These are phyloP conservation scores for Mamestra configurata DNA, from an alignment of 1,140 invertebrate genomes.

Conservation along the genomic window DNA sequence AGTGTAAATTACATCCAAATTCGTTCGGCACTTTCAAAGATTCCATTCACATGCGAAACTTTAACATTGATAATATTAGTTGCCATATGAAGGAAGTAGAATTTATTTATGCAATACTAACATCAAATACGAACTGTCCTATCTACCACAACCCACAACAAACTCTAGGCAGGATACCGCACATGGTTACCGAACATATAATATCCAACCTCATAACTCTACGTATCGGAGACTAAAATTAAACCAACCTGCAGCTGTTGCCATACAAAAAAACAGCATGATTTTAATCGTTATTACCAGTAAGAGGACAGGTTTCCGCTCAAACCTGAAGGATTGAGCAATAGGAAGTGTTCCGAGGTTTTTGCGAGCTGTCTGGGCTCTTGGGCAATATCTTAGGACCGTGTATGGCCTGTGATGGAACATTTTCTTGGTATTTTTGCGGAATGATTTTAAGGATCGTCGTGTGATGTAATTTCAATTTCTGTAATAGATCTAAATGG, in stretches of 20 bases:
- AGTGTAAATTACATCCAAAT: too few species aligned
- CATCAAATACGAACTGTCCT: neutral
- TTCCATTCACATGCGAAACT: too few species aligned
- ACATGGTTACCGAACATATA: constrained; percentile 5
- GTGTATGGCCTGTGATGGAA: neutral
- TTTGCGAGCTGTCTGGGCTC: neutral
- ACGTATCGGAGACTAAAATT: neutral
- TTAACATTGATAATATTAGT: too few species aligned
- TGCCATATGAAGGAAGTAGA: too few species aligned
- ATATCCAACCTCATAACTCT: constrained; percentile 10
- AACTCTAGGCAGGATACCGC: neutral
- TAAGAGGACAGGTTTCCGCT: constrained; percentile 27
- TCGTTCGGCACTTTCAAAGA: too few species aligned
- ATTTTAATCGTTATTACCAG: neutral
- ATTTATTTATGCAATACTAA: too few species aligned
- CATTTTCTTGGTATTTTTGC: constrained; percentile 31
- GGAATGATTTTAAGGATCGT: neutral
- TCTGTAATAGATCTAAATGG: neutral
- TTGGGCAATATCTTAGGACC: neutral
- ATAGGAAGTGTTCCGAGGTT: constrained; percentile 31
- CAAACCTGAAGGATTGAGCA: constrained; percentile 25
- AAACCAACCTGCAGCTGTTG: constrained; percentile 12
- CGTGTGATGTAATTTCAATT: neutral
- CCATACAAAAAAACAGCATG: constrained; percentile 1
- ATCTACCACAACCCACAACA: neutral